phyloP scores from a whole-genome alignment of 2,888 invertebrate species.

The Rotaria macrura region DNA sequence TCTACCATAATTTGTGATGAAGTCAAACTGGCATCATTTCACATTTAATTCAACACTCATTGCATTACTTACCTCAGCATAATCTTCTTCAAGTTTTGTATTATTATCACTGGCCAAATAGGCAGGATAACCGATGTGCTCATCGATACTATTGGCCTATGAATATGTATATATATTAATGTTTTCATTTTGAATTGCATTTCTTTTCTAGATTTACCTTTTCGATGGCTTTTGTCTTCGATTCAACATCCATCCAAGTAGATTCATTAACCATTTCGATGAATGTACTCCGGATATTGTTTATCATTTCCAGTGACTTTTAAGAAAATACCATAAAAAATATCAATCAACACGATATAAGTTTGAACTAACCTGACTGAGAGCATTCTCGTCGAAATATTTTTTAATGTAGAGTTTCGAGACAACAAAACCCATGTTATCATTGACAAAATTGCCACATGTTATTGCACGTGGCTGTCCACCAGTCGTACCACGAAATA shows the following conservation, averaged over 20 bases:
- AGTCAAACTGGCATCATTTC: background rate
- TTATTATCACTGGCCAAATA: slow-evolving; percentile 38
- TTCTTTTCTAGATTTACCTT: slow-evolving; percentile 41
- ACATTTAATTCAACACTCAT: background rate
- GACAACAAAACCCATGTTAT: slow-evolving; percentile 76
- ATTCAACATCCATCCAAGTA: slow-evolving; percentile 82
- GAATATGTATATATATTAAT: background rate
- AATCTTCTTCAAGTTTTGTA: slow-evolving; percentile 24
- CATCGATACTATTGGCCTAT: slow-evolving; percentile 63
- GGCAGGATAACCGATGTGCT: slow-evolving; percentile 56
- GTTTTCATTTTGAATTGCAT: background rate
- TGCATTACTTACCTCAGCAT: background rate
- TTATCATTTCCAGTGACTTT: slow-evolving; percentile 63
- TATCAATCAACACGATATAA: too few relatives aligned
- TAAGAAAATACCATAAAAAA: background rate
- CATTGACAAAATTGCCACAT: slow-evolving; percentile 76
- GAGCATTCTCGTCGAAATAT: slow-evolving; percentile 76
- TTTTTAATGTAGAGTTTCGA: slow-evolving; percentile 78
- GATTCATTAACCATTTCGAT: slow-evolving; percentile 71
- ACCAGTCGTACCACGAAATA: slow-evolving; percentile 45
- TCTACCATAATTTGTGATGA: background rate
- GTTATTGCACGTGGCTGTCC: slow-evolving; percentile 77
- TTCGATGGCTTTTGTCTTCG: slow-evolving; percentile 53
- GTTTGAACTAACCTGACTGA: slow-evolving; percentile 57
- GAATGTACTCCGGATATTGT: slow-evolving; percentile 72